Evolutionary conservation across 2,888 invertebrate species (phyloP).

Genomic region (Andrena camellia): DNA sequence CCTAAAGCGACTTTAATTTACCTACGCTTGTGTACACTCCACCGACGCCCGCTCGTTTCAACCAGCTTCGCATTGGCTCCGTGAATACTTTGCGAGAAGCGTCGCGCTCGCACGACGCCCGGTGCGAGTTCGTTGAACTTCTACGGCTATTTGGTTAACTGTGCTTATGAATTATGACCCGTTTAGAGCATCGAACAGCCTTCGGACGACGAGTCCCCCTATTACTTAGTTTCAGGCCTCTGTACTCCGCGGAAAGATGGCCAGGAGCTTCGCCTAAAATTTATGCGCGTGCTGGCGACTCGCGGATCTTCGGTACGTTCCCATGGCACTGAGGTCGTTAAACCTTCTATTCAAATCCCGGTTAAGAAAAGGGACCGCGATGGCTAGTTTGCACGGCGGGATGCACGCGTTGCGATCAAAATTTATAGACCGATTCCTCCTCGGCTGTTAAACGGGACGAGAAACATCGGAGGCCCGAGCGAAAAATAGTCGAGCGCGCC

Average conservation of each 20-base stretch:
- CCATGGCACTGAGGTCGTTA: neutral
- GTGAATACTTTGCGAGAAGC: conserved; percentile 51
- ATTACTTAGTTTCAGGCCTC: neutral
- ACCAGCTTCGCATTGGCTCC: conserved; percentile 44
- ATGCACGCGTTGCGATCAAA: neutral
- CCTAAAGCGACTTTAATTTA: conserved; percentile 61
- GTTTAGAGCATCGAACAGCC: conserved; percentile 45
- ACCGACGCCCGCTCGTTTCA: conserved; percentile 46
- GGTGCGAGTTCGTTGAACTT: conserved; percentile 73
- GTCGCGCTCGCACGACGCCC: conserved; percentile 48
- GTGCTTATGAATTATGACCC: conserved; percentile 68
- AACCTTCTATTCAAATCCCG: neutral
- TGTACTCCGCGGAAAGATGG: neutral
- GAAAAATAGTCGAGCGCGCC: neutral
- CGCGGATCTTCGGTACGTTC: neutral
- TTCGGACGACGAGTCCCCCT: conserved; percentile 16
- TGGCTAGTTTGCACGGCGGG: too few relatives aligned
- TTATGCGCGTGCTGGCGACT: neutral
- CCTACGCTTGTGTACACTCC: conserved; percentile 41
- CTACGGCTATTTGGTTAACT: conserved; percentile 72
- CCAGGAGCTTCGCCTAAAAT: neutral
- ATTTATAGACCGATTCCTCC: neutral
- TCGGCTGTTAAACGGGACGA: neutral
- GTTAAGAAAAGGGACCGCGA: neutral
- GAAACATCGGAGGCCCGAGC: neutral